phyloP scores from a whole-genome alignment of 2,888 invertebrate genomes.

The Patella ulyssiponensis region DNA sequence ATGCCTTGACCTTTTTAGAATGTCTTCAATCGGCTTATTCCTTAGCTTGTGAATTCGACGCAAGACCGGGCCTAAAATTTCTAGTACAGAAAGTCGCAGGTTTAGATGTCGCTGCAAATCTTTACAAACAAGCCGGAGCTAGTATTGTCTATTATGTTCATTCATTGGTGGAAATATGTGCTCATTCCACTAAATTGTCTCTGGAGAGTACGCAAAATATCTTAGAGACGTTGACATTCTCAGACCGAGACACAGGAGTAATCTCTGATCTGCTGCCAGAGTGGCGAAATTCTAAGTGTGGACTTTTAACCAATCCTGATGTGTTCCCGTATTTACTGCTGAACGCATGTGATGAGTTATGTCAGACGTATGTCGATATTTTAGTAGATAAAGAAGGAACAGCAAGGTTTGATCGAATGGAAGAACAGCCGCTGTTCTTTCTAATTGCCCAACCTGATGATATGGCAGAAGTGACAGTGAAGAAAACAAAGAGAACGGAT shows the following conservation, averaged over 20 bases:
- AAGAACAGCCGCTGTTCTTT: constrained; percentile 77
- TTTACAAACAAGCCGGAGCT: constrained; percentile 84
- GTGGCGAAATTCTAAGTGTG: constrained; percentile 5
- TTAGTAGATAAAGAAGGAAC: constrained; percentile 64
- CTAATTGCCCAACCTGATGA: constrained; percentile 77
- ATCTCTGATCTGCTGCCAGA: constrained; percentile 8
- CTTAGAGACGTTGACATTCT: constrained; percentile 28
- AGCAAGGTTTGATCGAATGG: constrained; percentile 68
- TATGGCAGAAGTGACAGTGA: constrained; percentile 63
- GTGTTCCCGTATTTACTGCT: constrained; percentile 60
- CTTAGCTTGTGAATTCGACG: constrained; percentile 89
- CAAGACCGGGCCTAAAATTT: constrained; percentile 92
- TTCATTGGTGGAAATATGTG: constrained; percentile 87
- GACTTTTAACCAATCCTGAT: constrained; percentile 40
- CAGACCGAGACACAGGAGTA: constrained; percentile 21
- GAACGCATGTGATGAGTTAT: constrained; percentile 64
- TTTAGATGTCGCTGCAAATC: constrained; percentile 70
- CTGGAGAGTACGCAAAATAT: constrained; percentile 41
- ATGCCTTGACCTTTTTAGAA: constrained; percentile 59
- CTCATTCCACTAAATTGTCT: constrained; percentile 67
- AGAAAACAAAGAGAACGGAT: constrained; percentile 29
- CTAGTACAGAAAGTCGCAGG: constrained; percentile 83
- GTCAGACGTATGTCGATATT: constrained; percentile 66
- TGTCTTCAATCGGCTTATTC: constrained; percentile 84
- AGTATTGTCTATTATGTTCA: constrained; percentile 88